phyloP scores from a whole-genome alignment of 2,888 invertebrate genomes.

The Hyppa rectilinea region DNA sequence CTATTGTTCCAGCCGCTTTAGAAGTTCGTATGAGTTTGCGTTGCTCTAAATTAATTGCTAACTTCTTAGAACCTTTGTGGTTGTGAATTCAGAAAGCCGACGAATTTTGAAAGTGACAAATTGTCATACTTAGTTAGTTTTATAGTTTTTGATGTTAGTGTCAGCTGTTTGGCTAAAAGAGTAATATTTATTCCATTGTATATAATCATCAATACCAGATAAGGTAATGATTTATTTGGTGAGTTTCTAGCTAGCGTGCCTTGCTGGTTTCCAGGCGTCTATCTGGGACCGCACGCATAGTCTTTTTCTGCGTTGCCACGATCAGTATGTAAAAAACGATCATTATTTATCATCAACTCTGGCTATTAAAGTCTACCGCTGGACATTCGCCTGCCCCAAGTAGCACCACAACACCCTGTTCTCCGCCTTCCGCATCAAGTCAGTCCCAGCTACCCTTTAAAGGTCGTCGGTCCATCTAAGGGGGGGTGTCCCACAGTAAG shows the following conservation, averaged over 20 bases:
- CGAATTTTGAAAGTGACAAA: constrained; percentile 66
- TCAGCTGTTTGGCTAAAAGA: constrained; percentile 35
- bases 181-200: constrained; percentile 19
- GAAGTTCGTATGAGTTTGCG: constrained; percentile 74
- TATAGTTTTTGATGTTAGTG: constrained; percentile 57
- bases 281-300: no score
- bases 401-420: no score
- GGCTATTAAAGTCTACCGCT: not conserved
- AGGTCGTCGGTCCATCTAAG: not conserved
- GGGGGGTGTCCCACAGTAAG: not conserved
- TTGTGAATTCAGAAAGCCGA: constrained; percentile 68
- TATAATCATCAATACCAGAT: constrained; percentile 1
- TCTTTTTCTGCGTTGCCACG: no score
- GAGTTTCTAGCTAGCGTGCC: constrained; percentile 9
- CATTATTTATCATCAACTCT: not conserved
- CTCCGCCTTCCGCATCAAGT: not conserved
- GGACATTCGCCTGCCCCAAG: not conserved
- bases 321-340: not conserved
- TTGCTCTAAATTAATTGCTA: constrained; percentile 76
- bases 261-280: no score
- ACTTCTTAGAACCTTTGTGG: constrained; percentile 74
- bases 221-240: constrained; percentile 9
- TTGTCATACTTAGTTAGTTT: constrained; percentile 56
- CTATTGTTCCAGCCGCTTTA: constrained; percentile 76
- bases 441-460: not conserved